A percentile compares a stretch with the other conserved stretches of the same genome.
Conservation (phyloP, 2,888 invertebrate genomes). For the Pyralis farinalis region DNA sequence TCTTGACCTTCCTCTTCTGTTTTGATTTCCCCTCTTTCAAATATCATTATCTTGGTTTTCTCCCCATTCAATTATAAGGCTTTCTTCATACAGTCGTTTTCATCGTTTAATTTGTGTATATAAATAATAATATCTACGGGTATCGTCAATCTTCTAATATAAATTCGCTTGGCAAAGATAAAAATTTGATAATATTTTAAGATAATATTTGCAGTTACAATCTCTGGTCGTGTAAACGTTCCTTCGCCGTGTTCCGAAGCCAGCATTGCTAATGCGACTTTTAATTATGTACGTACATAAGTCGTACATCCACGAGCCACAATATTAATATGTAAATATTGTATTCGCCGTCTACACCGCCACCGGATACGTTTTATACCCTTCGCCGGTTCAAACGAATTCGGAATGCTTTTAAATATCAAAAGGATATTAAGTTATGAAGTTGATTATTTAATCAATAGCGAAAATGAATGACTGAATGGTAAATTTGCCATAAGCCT, state of each 20-base stretch:
- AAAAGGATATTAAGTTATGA: conserved; percentile 3
- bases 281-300: conserved; percentile 23
- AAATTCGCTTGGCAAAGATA: too few relatives aligned
- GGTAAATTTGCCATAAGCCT: too few relatives aligned
- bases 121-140: too few relatives aligned
- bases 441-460: conserved; percentile 1
- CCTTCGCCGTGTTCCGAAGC: background rate
- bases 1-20: too few relatives aligned
- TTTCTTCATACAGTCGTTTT: too few relatives aligned
- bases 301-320: conserved; percentile 8
- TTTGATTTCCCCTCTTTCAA: too few relatives aligned
- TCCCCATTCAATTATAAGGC: too few relatives aligned
- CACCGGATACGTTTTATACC: background rate
- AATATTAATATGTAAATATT: conserved; percentile 19
- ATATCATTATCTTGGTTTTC: too few relatives aligned
- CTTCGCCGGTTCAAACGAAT: background rate
- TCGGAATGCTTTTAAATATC: conserved; percentile 1
- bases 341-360: conserved; percentile 7
- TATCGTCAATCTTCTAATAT: too few relatives aligned
- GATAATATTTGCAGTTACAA: too few relatives aligned
- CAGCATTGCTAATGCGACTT: conserved; percentile 20
- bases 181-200: too few relatives aligned
- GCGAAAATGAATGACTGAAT: background rate
- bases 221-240: conserved; percentile 8
- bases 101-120: too few relatives aligned